Evolutionary conservation across 2,888 invertebrate species (phyloP), one percentile per base, ranked within the genome.

Genomic region (Cyclophora albipunctata): DNA sequence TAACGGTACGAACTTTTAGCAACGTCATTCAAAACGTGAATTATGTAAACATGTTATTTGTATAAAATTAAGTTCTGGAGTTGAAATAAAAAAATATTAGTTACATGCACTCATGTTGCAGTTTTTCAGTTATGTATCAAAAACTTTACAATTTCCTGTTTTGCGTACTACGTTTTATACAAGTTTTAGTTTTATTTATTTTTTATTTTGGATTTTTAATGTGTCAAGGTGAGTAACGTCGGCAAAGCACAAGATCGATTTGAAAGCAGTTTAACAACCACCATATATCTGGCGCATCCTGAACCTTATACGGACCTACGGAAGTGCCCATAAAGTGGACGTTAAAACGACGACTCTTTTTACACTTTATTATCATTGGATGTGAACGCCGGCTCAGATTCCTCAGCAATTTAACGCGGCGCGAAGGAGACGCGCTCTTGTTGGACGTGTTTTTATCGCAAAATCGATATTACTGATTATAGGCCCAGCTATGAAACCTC

Each of bases 281-380:
- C 71, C 73, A 73, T 82, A 81, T 81, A 80, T 80, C 75, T 75
- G 72, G 69, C 74, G 72, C 78, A 78, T 80, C 76, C 78, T 73
- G 78, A 78, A 76, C 80, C 82, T 78, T 79, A 71, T 73, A 78
- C 77, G 78, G 71, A 77, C 74, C 75, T 69, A 69, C 75, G 78
- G 78, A 86, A 86, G 83, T 79, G 75, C 75, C 83, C 80, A 84
- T 88, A 88, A 87, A 88, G 81, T 73, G 79, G 73, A 79, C 87
- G 84, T 86, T 87, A 87, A 86, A 88, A 77, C 79, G 84, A 78
- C 78, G 81, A 86, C 78, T 85, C 86, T 88, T 88, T 86, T 87
- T 87, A 88, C 84, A 82, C 80, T 88, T 88, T 88, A 87, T 88
- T 88, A 85, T 88, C 83, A 88, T 88, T 88, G 87, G 84, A 84